Evolutionary conservation across 2,797 vertebrate species (phyloP).

Genomic region (Ispidina lecontei): DNA sequence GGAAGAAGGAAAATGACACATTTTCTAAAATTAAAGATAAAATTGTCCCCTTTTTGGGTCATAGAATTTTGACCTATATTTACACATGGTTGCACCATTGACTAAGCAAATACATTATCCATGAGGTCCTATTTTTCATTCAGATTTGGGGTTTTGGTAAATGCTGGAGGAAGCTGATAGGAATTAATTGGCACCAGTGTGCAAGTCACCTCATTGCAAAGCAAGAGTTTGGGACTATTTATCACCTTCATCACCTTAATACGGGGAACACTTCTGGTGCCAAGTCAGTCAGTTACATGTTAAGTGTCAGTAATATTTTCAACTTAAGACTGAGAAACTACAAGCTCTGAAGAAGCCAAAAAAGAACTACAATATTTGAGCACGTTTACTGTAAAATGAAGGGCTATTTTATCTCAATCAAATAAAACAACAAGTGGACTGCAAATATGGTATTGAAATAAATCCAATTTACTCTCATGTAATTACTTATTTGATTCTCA

Average conservation of each 20-base stretch:
- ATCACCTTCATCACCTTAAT: background rate
- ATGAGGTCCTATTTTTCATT: background rate
- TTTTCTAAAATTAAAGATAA: background rate
- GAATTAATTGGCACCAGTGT: background rate
- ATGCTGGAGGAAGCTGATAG: background rate
- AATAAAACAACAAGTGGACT: constrained; percentile 36
- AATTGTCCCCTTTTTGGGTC: background rate
- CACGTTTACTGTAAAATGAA: constrained; percentile 44
- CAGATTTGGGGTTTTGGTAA: background rate
- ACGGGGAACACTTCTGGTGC: background rate
- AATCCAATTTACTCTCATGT: constrained; percentile 73
- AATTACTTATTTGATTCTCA: constrained; percentile 79
- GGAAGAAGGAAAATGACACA: background rate
- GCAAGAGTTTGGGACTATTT: background rate
- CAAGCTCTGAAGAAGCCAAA: background rate
- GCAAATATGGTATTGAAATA: constrained; percentile 70
- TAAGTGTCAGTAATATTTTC: background rate
- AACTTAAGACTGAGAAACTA: background rate
- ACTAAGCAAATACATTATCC: background rate
- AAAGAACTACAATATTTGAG: constrained; percentile 12
- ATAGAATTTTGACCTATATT: background rate
- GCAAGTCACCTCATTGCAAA: background rate
- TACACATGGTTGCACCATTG: background rate
- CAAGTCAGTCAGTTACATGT: background rate
- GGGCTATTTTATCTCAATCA: constrained; percentile 38